Evolutionary conservation across 2,888 invertebrate genomes (phyloP), one percentile per base, ranked within the genome.

Genomic region (Cancer borealis): DNA sequence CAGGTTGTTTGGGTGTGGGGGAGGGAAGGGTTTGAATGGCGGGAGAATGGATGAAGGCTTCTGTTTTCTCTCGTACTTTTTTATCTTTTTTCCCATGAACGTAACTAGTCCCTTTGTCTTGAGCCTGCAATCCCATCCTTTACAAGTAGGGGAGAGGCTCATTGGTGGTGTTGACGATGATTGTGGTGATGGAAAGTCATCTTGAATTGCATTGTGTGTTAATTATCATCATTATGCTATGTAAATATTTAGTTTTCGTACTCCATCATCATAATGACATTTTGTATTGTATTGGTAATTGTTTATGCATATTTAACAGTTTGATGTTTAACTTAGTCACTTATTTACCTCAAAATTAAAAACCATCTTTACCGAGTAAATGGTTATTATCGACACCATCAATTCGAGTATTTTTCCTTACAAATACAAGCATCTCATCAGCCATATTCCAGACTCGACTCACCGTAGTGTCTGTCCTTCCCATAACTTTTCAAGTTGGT

Each of bases 21-120:
- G n/a, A 73, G 73, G 5, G 73, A 73, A 73, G n/a, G 73, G n/a
- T 73, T 73, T 73, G 73, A 73, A 73, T 73, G 73, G 73, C 73
- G 73, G 8, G 26, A 26, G 26, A 26, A 73, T 73, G 73, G 73
- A 26, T 26, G 5, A 10, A 26, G 26, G 73, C 73, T 73, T 73
- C 73, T 26, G 26, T 73, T 26, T 73, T 73, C 73, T 73, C 73
- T 73, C 73, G 8, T n/a, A 26, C n/a, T 26, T n/a, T 73, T n/a
- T 73, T 3, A 26, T 5, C 10, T n/a, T 73, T n/a, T 73, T n/a
- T 73, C 73, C n/a, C 73, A 21, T 73, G n/a, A 21, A 21, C n/a
- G 8, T 73, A 73, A 73, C n/a, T n/a, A n/a, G n/a, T 73, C 66
- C 39, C 39, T 73, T 3, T 73, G 66, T n/a, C 6, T n/a, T 73